Base-by-base conservation (phyloP, 2,888 invertebrate species). In the Andrena marginata region DNA sequence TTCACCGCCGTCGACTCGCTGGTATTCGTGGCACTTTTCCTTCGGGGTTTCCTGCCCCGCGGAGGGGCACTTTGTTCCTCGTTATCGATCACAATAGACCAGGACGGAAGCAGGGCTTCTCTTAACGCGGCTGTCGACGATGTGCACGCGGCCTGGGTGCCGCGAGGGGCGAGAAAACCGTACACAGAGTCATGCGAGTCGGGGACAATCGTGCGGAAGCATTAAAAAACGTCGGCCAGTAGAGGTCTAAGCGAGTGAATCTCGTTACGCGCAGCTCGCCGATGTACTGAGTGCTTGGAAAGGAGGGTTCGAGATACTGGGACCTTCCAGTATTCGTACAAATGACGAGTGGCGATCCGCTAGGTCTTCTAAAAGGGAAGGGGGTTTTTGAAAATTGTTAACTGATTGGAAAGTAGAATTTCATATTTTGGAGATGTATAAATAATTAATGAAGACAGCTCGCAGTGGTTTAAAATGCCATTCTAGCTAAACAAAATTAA, bases 11-110 rank as follows among this genome's bases (percentile, higher is more conserved):
- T 60, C 54, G 69, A 42, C 69, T 60, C 65, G 56, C 51, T 70
- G 76, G 23, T 74, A 70, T 73, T 68, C 73, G 77, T 62, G 73
- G 68, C 35, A 80, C 84, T 84, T 74, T 74, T 68, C 75, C 74
- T 42, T 72, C 67, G 48, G 60, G 62, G 59, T 62, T 83, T 77
- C 74, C 80, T 80, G 71, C 76, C 56, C 68, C 56, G 69, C 76
- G 65, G 73, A 84, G 77, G 60, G 85, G 82, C 76, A 86, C 85
- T 86, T 85, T 85, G 80, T 82, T 80, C 80, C 80, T 82, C 85
- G 85, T 85, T 86, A 86, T 86, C 85, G 85, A 86, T 86, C 77
- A 80, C 82, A 76, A 76, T 78, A 63, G 73, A 31, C 72, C 75
- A 64, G 77, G 56, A 76, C 67, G 82, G 73, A 82, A 75, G 51